These are phyloP conservation scores for Hydrolagus affinis DNA, from an alignment of 2,113 vertebrate species.

Conservation along the genomic window DNA sequence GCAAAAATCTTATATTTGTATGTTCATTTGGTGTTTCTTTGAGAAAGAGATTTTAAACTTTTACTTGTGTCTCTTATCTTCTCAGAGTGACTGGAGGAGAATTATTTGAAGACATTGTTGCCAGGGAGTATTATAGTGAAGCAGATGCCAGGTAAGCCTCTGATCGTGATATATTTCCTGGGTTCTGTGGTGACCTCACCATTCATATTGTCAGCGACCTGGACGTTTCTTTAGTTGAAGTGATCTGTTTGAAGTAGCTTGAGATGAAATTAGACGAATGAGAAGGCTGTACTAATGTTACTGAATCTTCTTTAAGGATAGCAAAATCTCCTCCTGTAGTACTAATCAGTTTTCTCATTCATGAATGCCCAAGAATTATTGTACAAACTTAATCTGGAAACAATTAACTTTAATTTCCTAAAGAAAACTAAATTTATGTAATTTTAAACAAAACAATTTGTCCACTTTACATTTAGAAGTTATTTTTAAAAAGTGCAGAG, in stretches of 20 bases:
- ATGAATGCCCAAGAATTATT: too few species aligned
- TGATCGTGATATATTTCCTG: slow-evolving; percentile 1
- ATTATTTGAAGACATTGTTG: slow-evolving; percentile 86
- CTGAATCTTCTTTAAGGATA: too few species aligned
- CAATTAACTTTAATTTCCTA: too few species aligned
- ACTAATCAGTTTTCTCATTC: too few species aligned
- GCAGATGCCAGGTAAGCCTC: slow-evolving; percentile 79
- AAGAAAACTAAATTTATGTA: too few species aligned
- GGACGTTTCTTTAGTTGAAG: not conserved
- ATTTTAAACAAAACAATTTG: too few species aligned
- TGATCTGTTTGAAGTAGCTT: not conserved
- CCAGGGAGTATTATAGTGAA: slow-evolving; percentile 86
- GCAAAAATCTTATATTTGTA: not conserved
- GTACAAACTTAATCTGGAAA: too few species aligned
- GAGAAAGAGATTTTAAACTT: not conserved
- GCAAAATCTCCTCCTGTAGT: too few species aligned
- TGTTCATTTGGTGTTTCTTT: not conserved
- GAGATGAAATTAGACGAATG: not conserved
- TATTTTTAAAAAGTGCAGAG: too few species aligned
- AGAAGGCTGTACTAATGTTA: not conserved
- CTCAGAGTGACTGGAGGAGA: slow-evolving; percentile 80
- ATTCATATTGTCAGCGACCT: not conserved
- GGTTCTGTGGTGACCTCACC: not conserved
- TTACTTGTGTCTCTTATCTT: slow-evolving; percentile 29
- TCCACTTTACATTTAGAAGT: too few species aligned